Evolutionary conservation across 2,888 invertebrate species (phyloP).

Genomic region (Adineta ricciae): DNA sequence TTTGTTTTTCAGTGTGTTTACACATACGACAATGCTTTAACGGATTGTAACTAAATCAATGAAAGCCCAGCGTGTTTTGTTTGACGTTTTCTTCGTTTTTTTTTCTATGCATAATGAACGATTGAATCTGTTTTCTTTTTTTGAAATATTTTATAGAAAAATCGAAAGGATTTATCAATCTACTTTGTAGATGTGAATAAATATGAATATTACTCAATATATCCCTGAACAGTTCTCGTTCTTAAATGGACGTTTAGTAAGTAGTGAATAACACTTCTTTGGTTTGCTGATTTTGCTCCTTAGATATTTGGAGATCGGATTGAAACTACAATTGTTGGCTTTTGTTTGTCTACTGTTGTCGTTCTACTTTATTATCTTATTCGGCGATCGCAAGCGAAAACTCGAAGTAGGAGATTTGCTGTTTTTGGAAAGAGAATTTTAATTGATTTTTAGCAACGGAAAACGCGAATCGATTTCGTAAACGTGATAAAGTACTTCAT

Average conservation of each 20-base stretch:
- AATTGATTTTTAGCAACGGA: background rate
- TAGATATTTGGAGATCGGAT: background rate
- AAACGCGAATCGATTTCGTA: slow-evolving; percentile 22
- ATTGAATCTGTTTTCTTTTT: background rate
- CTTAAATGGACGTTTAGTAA: background rate
- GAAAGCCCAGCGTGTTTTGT: background rate
- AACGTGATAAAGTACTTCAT: slow-evolving; percentile 29
- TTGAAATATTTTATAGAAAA: background rate
- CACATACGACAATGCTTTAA: background rate
- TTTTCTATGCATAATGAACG: background rate
- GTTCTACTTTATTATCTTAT: background rate
- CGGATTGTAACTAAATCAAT: background rate
- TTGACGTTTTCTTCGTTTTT: background rate
- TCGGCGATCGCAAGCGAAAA: background rate
- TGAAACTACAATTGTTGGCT: slow-evolving; percentile 2
- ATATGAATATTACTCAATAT: background rate
- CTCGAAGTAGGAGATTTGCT: too few species aligned
- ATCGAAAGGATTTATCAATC: background rate
- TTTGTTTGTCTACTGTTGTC: slow-evolving; percentile 13
- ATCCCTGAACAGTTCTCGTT: background rate
- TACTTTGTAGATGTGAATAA: background rate
- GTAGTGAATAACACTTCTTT: background rate
- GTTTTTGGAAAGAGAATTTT: too few species aligned
- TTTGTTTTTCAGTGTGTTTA: background rate
- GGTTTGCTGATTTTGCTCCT: background rate